Evolutionary conservation across 2,888 invertebrate species (phyloP).

Genomic region (Ditula angustiorana): DNA sequence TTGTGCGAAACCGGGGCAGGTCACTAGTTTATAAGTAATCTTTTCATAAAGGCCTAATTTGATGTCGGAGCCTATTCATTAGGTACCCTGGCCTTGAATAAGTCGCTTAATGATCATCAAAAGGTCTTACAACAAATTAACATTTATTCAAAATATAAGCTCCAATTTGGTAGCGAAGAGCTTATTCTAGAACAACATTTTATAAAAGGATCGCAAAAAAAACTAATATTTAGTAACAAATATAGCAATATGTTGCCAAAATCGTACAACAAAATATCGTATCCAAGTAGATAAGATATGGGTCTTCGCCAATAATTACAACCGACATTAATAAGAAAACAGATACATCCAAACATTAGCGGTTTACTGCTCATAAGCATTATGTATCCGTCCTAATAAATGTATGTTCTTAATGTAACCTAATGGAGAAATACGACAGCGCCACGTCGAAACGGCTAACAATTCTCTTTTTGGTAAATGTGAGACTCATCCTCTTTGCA

Average conservation of each 20-base stretch:
- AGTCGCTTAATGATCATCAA: not conserved
- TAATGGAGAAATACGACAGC: constrained; percentile 34
- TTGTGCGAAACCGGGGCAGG: no score
- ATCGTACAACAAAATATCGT: not conserved
- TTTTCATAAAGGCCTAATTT: not conserved
- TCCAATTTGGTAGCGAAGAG: no score
- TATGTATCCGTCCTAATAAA: constrained; percentile 36
- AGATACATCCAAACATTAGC: constrained; percentile 33
- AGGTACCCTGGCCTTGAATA: not conserved
- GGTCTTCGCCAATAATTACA: constrained; percentile 11
- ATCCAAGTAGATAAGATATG: constrained; percentile 20
- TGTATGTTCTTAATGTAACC: constrained; percentile 35
- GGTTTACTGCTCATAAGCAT: constrained; percentile 28
- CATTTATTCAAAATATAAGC: not conserved
- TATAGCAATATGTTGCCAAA: not conserved
- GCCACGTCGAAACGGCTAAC: constrained; percentile 9
- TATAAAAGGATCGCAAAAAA: not conserved
- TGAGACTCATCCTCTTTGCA: constrained; percentile 28
- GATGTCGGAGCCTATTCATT: not conserved
- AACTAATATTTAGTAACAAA: not conserved
- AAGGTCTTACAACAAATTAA: not conserved
- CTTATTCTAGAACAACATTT: not conserved
- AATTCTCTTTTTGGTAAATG: constrained; percentile 9
- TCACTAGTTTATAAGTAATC: no score
- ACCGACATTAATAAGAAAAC: constrained; percentile 26